Evolutionary conservation across 1,140 invertebrate genomes (phyloP).

Genomic region (Pygmarrhopalites habei): DNA sequence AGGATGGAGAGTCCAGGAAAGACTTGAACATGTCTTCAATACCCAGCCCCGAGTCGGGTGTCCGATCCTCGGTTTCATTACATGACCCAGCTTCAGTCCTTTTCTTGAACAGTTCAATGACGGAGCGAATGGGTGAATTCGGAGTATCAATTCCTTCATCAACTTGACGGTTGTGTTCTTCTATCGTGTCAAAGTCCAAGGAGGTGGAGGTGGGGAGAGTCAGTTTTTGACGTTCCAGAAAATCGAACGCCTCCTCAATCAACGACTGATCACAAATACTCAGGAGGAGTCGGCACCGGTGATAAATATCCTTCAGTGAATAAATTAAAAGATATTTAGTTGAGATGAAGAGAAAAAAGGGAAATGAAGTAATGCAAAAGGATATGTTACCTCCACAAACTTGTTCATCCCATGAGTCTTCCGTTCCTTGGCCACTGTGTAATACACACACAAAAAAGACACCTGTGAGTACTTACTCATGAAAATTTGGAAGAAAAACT

Average conservation of each 20-base stretch:
- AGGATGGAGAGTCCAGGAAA: conserved; percentile 67
- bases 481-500: too few species aligned
- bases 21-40: conserved; percentile 35
- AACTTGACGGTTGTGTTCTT: conserved; percentile 9
- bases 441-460: too few species aligned
- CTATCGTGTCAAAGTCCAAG: conserved; percentile 23
- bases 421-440: conserved; percentile 62
- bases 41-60: conserved; percentile 34
- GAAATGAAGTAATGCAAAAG: conserved; percentile 52
- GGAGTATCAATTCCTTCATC: conserved; percentile 37
- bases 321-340: not conserved
- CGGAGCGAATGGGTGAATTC: conserved; percentile 30
- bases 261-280: conserved; percentile 73
- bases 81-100: not conserved
- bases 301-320: not conserved
- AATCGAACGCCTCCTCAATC: conserved; percentile 73
- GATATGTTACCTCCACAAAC: conserved; percentile 69
- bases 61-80: conserved; percentile 23
- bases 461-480: too few species aligned
- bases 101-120: conserved; percentile 32
- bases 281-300: conserved; percentile 61
- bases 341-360: conserved; percentile 5
- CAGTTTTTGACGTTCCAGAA: conserved; percentile 63
- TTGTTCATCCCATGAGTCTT: conserved; percentile 65
- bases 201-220: conserved; percentile 31